phyloP scores from a whole-genome alignment of 1,140 invertebrate genomes.

The Conus betulinus region DNA sequence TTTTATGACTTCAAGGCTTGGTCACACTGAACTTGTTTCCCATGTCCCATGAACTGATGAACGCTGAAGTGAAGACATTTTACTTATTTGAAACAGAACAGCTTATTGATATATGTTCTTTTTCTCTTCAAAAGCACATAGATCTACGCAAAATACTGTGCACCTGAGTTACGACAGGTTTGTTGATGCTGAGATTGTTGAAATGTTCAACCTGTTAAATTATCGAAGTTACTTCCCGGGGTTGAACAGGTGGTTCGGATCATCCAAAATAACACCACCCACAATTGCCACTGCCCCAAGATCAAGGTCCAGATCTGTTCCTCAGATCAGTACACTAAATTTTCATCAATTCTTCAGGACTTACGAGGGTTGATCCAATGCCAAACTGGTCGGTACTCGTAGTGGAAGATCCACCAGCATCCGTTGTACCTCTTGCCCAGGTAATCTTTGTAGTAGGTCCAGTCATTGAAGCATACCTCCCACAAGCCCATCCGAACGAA shows the following conservation, averaged over 20 bases:
- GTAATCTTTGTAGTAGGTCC: constrained; percentile 92
- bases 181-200: no score
- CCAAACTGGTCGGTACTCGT: constrained; percentile 93
- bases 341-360: constrained; percentile 36
- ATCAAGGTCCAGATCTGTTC: neutral
- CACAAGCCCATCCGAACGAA: constrained; percentile 91
- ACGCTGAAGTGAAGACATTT: no score
- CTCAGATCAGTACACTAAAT: neutral
- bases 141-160: neutral
- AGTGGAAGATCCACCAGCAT: constrained; percentile 94
- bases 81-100: no score
- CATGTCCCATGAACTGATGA: no score
- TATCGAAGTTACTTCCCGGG: neutral
- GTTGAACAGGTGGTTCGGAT: neutral
- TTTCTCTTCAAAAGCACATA: neutral
- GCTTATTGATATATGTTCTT: no score
- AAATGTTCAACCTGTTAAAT: neutral
- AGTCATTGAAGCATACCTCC: constrained; percentile 96
- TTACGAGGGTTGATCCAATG: constrained; percentile 91
- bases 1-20: no score
- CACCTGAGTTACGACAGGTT: no score
- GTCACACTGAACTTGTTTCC: no score
- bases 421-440: constrained; percentile 93
- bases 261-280: neutral
- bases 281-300: neutral